Percentiles rank a stretch among this genome's conserved stretches.
These are phyloP conservation scores for Listronotus oregonensis DNA, from an alignment of 1,140 invertebrate species.

Conservation along the genomic window DNA sequence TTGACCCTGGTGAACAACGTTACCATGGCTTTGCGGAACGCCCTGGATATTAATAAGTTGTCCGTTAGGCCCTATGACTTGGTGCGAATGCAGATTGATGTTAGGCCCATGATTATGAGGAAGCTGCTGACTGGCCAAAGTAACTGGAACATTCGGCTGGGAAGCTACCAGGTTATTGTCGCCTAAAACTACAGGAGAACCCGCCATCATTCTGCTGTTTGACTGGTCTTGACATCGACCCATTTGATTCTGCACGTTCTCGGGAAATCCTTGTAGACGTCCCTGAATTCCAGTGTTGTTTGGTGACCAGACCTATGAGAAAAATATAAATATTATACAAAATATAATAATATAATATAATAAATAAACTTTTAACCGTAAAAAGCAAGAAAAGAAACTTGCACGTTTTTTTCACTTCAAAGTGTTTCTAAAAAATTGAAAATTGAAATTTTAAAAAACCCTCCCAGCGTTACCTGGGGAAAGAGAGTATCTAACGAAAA, in stretches of 20 bases:
- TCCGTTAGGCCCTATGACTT: slow-evolving; percentile 61
- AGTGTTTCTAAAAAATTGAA: no score
- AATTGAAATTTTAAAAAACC: no score
- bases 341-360: no score
- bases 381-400: no score
- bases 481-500: no score
- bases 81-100: slow-evolving; percentile 51
- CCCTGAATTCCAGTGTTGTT: slow-evolving; percentile 38
- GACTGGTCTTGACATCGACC: slow-evolving; percentile 50
- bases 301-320: slow-evolving; percentile 41
- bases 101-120: slow-evolving; percentile 40
- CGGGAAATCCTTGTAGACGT: slow-evolving; percentile 42
- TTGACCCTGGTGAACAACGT: slow-evolving; percentile 35
- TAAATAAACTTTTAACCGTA: no score
- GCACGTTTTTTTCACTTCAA: no score
- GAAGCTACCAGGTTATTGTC: slow-evolving; percentile 49
- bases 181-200: slow-evolving; percentile 51
- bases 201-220: slow-evolving; percentile 38
- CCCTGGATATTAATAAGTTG: slow-evolving; percentile 63
- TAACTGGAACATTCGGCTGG: slow-evolving; percentile 36
- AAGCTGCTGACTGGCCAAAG: slow-evolving; percentile 44
- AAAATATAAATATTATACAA: slow-evolving; percentile 5
- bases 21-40: slow-evolving; percentile 37
- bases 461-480: no score
- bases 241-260: slow-evolving; percentile 41